Conservation (phyloP, 1,140 invertebrate genomes). For the Penaeus chinensis region DNA sequence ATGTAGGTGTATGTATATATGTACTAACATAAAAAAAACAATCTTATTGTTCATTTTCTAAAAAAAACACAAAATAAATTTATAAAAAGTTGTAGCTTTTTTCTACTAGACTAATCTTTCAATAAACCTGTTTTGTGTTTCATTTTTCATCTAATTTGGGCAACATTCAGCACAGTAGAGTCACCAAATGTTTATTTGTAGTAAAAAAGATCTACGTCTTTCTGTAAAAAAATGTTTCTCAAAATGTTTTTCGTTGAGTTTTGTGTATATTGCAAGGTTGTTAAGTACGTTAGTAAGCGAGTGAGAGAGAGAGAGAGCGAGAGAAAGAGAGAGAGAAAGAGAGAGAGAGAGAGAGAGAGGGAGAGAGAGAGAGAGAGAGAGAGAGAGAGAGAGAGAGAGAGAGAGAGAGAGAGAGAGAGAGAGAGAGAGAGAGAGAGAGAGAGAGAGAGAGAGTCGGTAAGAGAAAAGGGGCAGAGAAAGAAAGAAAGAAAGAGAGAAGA, state of each 20-base stretch:
- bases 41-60: neutral
- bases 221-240: too few relatives aligned
- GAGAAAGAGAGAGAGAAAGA: slow-evolving; percentile 3
- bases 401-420: slow-evolving; percentile 20
- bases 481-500: slow-evolving; percentile 15
- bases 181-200: too few relatives aligned
- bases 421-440: neutral
- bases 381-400: slow-evolving; percentile 25
- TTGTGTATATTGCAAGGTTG: neutral
- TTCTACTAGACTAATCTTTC: too few relatives aligned
- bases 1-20: neutral
- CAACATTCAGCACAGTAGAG: too few relatives aligned
- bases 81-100: too few relatives aligned
- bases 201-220: too few relatives aligned
- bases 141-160: too few relatives aligned
- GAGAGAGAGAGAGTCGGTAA: slow-evolving; percentile 3
- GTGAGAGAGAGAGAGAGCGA: neutral
- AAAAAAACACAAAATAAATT: neutral
- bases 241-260: neutral
- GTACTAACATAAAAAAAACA: neutral
- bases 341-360: slow-evolving; percentile 22
- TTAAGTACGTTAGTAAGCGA: neutral
- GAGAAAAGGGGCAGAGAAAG: neutral
- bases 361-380: slow-evolving; percentile 18
- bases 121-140: too few relatives aligned